A percentile compares a stretch with the other conserved stretches of the same genome.
Evolutionary conservation across 2,797 vertebrate species (phyloP).

Genomic region (Chloroceryle inda): DNA sequence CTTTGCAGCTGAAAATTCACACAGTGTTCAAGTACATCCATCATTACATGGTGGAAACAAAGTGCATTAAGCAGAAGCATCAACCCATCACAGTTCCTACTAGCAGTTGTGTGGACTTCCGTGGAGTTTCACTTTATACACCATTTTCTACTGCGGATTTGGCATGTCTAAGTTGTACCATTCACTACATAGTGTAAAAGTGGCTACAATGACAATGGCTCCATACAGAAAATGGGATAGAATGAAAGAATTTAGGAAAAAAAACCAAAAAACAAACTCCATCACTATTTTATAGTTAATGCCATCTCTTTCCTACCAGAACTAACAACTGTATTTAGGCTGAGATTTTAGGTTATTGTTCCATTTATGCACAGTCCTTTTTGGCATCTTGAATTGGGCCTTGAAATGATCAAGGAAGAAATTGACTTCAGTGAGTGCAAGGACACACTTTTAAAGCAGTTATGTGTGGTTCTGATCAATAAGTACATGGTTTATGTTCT

Average conservation of each 20-base stretch:
- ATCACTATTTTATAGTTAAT: not conserved
- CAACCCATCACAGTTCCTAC: not conserved
- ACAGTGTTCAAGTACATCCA: not conserved
- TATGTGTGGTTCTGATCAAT: constrained; percentile 42
- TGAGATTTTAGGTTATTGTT: not conserved
- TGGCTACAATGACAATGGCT: not conserved
- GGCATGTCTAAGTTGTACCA: not conserved
- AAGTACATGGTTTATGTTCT: constrained; percentile 44
- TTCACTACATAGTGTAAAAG: not conserved
- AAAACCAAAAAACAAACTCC: not conserved
- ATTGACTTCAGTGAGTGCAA: not conserved
- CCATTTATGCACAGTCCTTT: not conserved
- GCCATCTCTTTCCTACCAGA: not conserved
- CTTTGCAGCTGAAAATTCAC: not conserved
- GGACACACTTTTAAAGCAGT: constrained; percentile 13
- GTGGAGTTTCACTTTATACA: not conserved
- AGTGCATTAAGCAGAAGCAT: not conserved
- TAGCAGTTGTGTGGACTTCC: not conserved
- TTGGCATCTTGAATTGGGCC: not conserved
- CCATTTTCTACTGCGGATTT: not conserved
- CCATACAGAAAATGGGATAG: not conserved
- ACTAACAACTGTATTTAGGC: not conserved
- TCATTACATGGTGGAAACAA: not conserved
- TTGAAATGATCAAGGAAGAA: constrained; percentile 18
- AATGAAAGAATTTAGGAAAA: not conserved